Evolutionary conservation across 1,140 invertebrate genomes (phyloP).

Genomic region (Aphelenchoides besseyi): DNA sequence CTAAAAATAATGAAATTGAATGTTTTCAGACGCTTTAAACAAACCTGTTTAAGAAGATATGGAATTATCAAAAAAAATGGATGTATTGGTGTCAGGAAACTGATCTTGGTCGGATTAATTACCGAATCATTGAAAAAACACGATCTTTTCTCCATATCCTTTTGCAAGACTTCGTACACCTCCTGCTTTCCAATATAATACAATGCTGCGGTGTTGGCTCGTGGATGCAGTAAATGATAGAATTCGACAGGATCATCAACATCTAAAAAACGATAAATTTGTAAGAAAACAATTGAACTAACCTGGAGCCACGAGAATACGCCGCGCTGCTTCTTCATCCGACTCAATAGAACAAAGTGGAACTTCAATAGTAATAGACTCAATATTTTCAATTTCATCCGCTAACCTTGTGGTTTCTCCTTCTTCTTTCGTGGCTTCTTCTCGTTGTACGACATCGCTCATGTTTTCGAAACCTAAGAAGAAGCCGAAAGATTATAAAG

Average conservation of each 20-base stretch:
- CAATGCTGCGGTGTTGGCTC: neutral
- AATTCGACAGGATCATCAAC: neutral
- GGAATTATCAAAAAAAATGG: neutral
- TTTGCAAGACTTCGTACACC: neutral
- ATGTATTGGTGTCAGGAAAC: neutral
- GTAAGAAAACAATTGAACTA: neutral
- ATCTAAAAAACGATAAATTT: neutral
- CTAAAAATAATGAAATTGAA: slow-evolving; percentile 2
- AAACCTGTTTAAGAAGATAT: neutral
- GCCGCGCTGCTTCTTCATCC: neutral
- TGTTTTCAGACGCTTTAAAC: no score
- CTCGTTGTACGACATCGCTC: neutral
- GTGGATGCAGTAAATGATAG: neutral
- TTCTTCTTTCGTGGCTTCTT: neutral
- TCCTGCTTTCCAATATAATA: neutral
- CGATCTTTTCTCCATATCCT: slow-evolving; percentile 12
- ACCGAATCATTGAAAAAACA: slow-evolving; percentile 5
- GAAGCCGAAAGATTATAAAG: no score
- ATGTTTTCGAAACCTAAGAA: no score
- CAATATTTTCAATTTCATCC: neutral
- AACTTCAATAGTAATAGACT: neutral
- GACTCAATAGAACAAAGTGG: neutral
- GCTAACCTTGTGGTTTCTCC: neutral
- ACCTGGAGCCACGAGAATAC: neutral
- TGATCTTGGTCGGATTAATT: neutral